Evolutionary conservation across 1,140 invertebrate genomes (phyloP).

Genomic region (Thrips palmi): DNA sequence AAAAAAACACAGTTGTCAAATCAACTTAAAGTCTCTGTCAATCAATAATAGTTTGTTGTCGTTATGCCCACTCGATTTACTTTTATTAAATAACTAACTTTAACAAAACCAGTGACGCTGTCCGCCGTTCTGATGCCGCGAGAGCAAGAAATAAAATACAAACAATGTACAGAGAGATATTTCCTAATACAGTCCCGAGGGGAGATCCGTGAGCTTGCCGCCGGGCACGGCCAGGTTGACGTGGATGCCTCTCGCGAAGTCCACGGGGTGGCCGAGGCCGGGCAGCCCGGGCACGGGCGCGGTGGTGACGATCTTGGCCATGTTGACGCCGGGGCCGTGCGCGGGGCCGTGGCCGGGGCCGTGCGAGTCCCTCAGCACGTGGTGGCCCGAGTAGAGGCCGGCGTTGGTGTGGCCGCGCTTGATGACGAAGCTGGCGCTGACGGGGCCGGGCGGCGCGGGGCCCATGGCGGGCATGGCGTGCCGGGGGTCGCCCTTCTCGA

Average conservation of each 20-base stretch:
- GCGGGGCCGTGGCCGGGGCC: constrained; percentile 20
- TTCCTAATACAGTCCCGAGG: constrained; percentile 44
- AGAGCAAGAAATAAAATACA: background rate
- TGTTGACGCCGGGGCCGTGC: too few relatives aligned
- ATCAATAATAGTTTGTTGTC: too few relatives aligned
- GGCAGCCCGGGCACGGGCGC: background rate
- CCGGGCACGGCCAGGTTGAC: constrained; percentile 18
- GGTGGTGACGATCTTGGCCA: background rate
- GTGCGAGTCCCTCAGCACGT: constrained; percentile 21
- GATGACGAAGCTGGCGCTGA: constrained; percentile 24
- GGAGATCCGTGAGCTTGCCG: constrained; percentile 46
- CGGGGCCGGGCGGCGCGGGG: background rate
- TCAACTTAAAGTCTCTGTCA: too few relatives aligned
- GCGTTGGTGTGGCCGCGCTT: constrained; percentile 36
- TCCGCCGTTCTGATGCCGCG: background rate
- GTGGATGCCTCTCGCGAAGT: constrained; percentile 13
- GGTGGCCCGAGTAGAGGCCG: constrained; percentile 37
- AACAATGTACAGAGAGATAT: constrained; percentile 11
- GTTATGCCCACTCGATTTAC: too few relatives aligned
- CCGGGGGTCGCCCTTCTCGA: constrained; percentile 5
- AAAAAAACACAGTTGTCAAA: too few relatives aligned
- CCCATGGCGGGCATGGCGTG: constrained; percentile 4
- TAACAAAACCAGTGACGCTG: too few relatives aligned
- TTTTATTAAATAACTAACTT: too few relatives aligned
- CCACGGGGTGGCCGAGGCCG: constrained; percentile 19